Base-by-base conservation (phyloP, 2,113 vertebrate species). In the Pogona vitticeps region DNA sequence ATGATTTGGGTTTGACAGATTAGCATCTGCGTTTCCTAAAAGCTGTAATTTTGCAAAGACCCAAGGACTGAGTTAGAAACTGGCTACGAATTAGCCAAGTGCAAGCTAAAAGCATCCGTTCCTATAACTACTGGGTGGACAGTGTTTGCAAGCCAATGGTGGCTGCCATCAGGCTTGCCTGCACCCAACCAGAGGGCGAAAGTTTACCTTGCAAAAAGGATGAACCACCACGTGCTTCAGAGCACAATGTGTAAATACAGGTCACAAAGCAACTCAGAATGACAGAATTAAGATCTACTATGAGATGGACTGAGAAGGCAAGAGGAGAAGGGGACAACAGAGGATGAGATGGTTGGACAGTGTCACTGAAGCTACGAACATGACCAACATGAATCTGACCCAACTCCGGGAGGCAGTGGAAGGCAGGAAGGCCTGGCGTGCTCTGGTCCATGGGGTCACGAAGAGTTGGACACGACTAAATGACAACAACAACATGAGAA, bases 31-130 rank as follows among this genome's bases (percentile, higher is more conserved):
- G 96, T 96, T 97, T 97, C 95, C 96, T 95, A 96, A 95, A 86
- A 94, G 93, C 96, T 96, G 96, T 97, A 96, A 97, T 95, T 97
- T 97, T 93, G 96, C 95, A 63, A 97, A 95, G 95, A 95, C 96
- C 96, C 96, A 95, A 97, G 96, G 71, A 76, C 36, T 21, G 36
- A 61, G 56, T 61, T 56, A 84, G 82, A 94, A 96, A 92, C 95
- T 96, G 96, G 94, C 95, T 92, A 92, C 93, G 94, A 95, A 94
- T 83, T 46, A 75, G 85, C 95, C 56, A 93, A 95, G 96, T 93
- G 91, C 68, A 91, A 94, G 95, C 95, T 94, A 95, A 97, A 96
- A 96, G 95, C 95, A 96, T 94, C 92, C 92, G 94, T 95, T 96
- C 94, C 91, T 87, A 91, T 95, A 96, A 96, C 94, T 94, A 94